phyloP scores from a whole-genome alignment of 2,113 vertebrate species.

The Trachemys scripta region DNA sequence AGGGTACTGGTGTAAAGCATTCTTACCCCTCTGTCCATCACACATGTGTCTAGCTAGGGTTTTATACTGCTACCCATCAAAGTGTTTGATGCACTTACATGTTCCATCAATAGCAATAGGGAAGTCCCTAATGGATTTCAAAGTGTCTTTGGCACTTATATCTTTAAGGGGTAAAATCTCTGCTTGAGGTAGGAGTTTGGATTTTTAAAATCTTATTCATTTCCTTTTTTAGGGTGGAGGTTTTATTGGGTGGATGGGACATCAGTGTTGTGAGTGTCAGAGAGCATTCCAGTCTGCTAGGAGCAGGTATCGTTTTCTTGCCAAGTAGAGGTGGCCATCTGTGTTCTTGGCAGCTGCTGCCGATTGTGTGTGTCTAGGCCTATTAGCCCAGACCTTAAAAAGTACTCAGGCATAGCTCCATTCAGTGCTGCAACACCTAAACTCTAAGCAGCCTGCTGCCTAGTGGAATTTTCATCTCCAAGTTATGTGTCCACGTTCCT shows the following conservation, averaged over 20 bases:
- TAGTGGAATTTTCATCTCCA: background rate
- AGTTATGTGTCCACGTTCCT: background rate
- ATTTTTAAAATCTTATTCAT: background rate
- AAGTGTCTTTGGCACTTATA: background rate
- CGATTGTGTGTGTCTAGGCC: background rate
- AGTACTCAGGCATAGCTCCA: background rate
- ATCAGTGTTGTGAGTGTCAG: background rate
- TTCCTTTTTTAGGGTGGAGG: background rate
- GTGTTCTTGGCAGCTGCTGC: background rate
- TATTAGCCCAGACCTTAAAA: background rate
- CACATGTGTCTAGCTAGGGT: background rate
- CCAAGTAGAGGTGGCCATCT: background rate
- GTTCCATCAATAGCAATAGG: background rate
- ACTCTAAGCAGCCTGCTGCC: background rate
- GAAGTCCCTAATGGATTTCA: background rate
- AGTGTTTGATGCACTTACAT: background rate
- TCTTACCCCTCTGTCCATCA: background rate
- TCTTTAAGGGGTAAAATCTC: background rate
- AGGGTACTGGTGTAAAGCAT: fast-evolving
- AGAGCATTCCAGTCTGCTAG: background rate
- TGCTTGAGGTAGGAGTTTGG: background rate
- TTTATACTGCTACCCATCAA: background rate
- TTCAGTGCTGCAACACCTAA: background rate
- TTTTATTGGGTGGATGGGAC: background rate
- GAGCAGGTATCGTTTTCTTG: background rate